phyloP scores from a whole-genome alignment of 2,888 invertebrate species.

The Lutraria lutraria region DNA sequence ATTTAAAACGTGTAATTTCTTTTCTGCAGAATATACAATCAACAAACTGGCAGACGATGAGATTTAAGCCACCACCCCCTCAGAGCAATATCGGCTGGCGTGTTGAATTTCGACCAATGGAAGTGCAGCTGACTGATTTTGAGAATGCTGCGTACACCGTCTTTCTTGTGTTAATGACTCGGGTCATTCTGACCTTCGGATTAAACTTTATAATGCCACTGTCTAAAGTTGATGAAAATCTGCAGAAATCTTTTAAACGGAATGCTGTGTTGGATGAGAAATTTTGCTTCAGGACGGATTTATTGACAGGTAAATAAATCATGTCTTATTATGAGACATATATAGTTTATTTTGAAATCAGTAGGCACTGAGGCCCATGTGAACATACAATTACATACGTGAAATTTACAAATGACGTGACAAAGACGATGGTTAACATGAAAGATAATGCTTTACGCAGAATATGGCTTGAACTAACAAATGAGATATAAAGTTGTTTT shows the following conservation, averaged over 20 bases:
- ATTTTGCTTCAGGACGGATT: conserved; percentile 93
- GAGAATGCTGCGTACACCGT: conserved; percentile 99
- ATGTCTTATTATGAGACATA: no score
- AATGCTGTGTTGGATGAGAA: conserved; percentile 94
- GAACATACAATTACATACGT: no score
- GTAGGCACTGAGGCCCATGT: no score
- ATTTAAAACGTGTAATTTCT: background rate
- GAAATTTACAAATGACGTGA: no score
- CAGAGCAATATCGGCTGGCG: conserved; percentile 99
- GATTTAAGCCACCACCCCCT: conserved; percentile 97
- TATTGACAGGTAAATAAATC: conserved; percentile 78
- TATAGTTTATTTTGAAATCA: no score
- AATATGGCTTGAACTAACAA: no score
- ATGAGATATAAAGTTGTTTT: no score
- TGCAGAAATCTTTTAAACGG: conserved; percentile 96
- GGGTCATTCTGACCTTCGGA: conserved; percentile 98
- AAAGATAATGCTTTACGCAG: no score
- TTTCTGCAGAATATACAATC: conserved; percentile 96
- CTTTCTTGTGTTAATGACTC: conserved; percentile 97
- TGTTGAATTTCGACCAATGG: conserved; percentile 99
- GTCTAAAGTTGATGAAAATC: conserved; percentile 97
- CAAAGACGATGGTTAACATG: no score
- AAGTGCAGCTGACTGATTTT: conserved; percentile 97
- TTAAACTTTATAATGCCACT: conserved; percentile 98
- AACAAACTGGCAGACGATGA: conserved; percentile 99